phyloP scores from a whole-genome alignment of 1,140 invertebrate species.

The Akabosia matsudoensis region DNA sequence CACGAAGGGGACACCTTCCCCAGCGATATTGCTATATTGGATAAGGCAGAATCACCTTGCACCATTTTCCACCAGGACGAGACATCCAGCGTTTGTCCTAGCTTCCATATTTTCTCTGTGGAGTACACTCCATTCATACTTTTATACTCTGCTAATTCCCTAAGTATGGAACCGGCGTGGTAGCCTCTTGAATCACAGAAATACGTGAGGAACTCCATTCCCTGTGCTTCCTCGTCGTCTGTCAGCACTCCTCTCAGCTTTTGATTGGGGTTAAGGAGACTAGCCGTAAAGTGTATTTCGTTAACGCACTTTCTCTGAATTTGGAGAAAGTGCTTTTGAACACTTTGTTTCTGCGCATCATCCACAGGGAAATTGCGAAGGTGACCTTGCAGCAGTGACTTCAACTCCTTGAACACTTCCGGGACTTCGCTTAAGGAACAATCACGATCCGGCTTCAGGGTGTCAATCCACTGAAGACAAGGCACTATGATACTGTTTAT shows the following conservation, averaged over 20 bases:
- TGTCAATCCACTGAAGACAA: slow-evolving; percentile 14
- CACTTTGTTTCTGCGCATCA: slow-evolving; percentile 1
- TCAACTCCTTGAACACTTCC: slow-evolving; percentile 20
- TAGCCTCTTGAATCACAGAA: slow-evolving; percentile 20
- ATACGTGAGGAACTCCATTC: slow-evolving; percentile 19
- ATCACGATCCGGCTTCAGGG: slow-evolving; percentile 11
- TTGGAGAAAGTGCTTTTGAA: slow-evolving; percentile 19
- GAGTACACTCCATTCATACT: neutral
- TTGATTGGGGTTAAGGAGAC: slow-evolving; percentile 6
- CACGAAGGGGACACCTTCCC: neutral
- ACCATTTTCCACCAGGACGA: slow-evolving; percentile 19
- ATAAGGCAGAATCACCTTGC: slow-evolving; percentile 18
- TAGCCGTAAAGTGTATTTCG: slow-evolving; percentile 3
- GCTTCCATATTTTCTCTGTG: slow-evolving; percentile 1
- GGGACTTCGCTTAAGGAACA: slow-evolving; percentile 12
- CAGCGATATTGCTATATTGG: slow-evolving; percentile 16
- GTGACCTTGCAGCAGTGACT: neutral
- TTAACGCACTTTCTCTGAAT: slow-evolving; percentile 4
- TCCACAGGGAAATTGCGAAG: slow-evolving; percentile 8
- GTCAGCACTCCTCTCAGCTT: slow-evolving; percentile 2
- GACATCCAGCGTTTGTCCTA: slow-evolving; percentile 9
- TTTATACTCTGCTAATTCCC: slow-evolving; percentile 9
- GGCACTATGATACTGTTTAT: slow-evolving; percentile 5
- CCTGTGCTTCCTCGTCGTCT: slow-evolving; percentile 2
- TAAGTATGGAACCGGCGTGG: slow-evolving; percentile 3